Evolutionary conservation across 2,888 invertebrate genomes (phyloP).

Genomic region (Sinotaia quadrata): DNA sequence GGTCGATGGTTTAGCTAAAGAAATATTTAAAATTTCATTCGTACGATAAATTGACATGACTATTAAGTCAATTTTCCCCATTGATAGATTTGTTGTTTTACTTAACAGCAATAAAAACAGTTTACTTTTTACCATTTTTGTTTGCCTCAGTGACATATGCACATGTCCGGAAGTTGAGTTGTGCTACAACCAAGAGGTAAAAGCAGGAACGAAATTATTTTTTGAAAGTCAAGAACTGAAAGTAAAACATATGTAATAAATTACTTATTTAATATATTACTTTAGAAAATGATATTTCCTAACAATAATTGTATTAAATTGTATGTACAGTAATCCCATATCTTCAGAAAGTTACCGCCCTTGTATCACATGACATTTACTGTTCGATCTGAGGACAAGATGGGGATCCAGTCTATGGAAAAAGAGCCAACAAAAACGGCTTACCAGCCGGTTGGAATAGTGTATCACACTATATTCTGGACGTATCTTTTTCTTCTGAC

Average conservation of each 20-base stretch:
- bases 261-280: not conserved
- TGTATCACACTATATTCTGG: constrained; percentile 29
- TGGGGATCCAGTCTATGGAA: constrained; percentile 21
- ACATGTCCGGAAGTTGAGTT: not conserved
- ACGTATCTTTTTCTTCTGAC: constrained; percentile 15
- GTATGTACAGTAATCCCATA: not conserved
- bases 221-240: no score
- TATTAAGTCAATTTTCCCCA: no score
- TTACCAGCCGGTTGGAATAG: constrained; percentile 27
- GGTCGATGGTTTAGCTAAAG: no score
- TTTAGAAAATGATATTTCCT: not conserved
- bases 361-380: constrained; percentile 17
- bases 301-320: not conserved
- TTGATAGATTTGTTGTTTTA: no score
- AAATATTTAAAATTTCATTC: no score
- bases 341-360: constrained; percentile 16
- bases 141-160: no score
- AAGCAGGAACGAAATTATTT: no score
- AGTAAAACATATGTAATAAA: no score
- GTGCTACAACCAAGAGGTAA: no score
- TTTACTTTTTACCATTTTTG: no score
- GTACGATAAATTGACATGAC: no score
- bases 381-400: not conserved
- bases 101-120: no score
- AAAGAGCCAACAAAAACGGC: constrained; percentile 36